phyloP scores from a whole-genome alignment of 1,140 invertebrate genomes.

The Drosophila repleta region DNA sequence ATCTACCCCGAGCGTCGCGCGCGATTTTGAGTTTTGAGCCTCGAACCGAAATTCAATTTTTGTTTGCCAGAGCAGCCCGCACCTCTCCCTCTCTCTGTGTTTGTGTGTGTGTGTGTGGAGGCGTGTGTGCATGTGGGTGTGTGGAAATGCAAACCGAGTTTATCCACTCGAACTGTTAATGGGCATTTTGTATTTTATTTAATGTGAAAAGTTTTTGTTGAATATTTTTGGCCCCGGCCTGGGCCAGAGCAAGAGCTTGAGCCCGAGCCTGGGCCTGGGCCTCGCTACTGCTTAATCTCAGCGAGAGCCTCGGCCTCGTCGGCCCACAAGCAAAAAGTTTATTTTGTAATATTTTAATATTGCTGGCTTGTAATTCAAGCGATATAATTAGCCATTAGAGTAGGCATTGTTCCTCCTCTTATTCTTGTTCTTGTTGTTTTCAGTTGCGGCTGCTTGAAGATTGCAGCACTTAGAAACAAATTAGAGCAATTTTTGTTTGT shows the following conservation, averaged over 20 bases:
- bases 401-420: slow-evolving; percentile 17
- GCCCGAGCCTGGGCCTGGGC: not conserved
- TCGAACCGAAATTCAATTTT: slow-evolving; percentile 78
- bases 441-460: slow-evolving; percentile 14
- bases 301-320: not conserved
- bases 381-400: slow-evolving; percentile 78
- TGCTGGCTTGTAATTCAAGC: slow-evolving; percentile 77
- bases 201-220: slow-evolving; percentile 79
- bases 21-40: slow-evolving; percentile 78
- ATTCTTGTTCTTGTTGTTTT: not conserved
- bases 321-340: slow-evolving; percentile 60
- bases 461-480: slow-evolving; percentile 73
- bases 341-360: slow-evolving; percentile 82
- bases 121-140: slow-evolving; percentile 24
- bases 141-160: slow-evolving; percentile 75
- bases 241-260: slow-evolving; percentile 13
- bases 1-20: slow-evolving; percentile 42
- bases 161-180: slow-evolving; percentile 82
- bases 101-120: slow-evolving; percentile 31
- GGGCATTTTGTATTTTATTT: slow-evolving; percentile 83
- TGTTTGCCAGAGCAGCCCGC: slow-evolving; percentile 45
- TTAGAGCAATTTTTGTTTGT: slow-evolving; percentile 63
- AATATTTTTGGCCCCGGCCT: slow-evolving; percentile 60
- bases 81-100: slow-evolving; percentile 5
- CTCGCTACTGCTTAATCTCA: slow-evolving; percentile 49